Base-by-base conservation (phyloP, 2,888 invertebrate species). In the Icerya purchasi region DNA sequence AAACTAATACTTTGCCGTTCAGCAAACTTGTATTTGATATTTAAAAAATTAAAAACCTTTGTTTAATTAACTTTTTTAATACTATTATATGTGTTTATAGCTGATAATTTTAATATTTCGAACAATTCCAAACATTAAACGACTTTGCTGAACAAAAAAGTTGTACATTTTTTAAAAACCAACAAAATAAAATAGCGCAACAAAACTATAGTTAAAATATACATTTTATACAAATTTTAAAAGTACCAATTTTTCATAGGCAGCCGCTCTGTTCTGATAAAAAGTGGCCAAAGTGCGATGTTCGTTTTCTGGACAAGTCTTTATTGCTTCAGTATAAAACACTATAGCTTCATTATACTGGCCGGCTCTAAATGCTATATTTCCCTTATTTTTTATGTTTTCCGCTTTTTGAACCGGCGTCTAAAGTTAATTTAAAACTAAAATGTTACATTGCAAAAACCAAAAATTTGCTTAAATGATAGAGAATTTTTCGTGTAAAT, bases 201-300 rank as follows among this genome's bases (percentile, higher is more conserved):
- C n/a, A n/a, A n/a, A n/a, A n/a, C n/a, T n/a, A n/a, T n/a, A n/a
- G n/a, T n/a, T n/a, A n/a, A n/a, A n/a, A n/a, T n/a, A n/a, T n/a
- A n/a, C n/a, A n/a, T n/a, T n/a, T n/a, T 22, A 22, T 51, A 65
- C 61, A n/a, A n/a, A n/a, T n/a, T n/a, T n/a, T n/a, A n/a, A n/a
- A n/a, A n/a, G 70, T 70, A 80, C 80, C 69, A 92, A 74, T 72
- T 91, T 87, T 72, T 94, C 94, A 72, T 90, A 89, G 53, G 92
- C 88, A 19, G 94, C 96, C 14, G 94, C 96, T 67, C 93, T 81
- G 70, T 96, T 96, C 72, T 96, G 96, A 72, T 91, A 92, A 72
- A 89, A 92, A 19, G 89, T 92, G 0, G 94, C 84, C 59, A 92
- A 73, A 66, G 88, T 89, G 1, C 78, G 77, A 23, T 76, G 76